phyloP scores from a whole-genome alignment of 2,888 invertebrate genomes.

The Protula sp. region DNA sequence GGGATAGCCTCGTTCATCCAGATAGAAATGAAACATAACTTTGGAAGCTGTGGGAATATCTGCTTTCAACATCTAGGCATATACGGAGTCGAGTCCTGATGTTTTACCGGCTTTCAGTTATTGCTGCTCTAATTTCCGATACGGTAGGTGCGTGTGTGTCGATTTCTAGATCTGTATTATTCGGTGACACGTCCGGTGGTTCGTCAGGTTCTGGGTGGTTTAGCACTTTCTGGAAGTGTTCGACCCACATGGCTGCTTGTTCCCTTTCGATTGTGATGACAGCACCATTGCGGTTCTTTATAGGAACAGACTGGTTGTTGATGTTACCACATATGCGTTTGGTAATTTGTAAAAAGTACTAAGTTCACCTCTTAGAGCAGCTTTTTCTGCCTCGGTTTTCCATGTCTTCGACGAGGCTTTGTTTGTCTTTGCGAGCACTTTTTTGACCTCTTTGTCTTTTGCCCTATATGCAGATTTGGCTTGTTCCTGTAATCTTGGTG shows the following conservation, averaged over 20 bases:
- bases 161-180: too few relatives aligned
- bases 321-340: neutral
- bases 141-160: neutral
- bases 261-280: neutral
- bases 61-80: constrained; percentile 3
- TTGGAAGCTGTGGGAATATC: neutral
- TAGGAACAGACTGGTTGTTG: neutral
- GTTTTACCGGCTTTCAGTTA: neutral
- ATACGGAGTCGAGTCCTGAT: neutral
- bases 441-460: too few relatives aligned
- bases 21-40: neutral
- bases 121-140: neutral
- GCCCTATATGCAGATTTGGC: too few relatives aligned
- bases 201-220: neutral
- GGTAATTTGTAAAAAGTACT: constrained; percentile 1
- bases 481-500: too few relatives aligned
- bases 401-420: neutral
- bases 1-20: constrained; percentile 1
- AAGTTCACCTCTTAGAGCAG: constrained; percentile 1
- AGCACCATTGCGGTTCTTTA: too few relatives aligned
- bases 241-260: neutral
- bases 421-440: too few relatives aligned
- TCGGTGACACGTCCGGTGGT: neutral
- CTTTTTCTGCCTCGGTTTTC: constrained; percentile 1
- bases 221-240: too few relatives aligned